Evolutionary conservation across 2,113 vertebrate species (phyloP).

Genomic region (Cheirogaleus medius): DNA sequence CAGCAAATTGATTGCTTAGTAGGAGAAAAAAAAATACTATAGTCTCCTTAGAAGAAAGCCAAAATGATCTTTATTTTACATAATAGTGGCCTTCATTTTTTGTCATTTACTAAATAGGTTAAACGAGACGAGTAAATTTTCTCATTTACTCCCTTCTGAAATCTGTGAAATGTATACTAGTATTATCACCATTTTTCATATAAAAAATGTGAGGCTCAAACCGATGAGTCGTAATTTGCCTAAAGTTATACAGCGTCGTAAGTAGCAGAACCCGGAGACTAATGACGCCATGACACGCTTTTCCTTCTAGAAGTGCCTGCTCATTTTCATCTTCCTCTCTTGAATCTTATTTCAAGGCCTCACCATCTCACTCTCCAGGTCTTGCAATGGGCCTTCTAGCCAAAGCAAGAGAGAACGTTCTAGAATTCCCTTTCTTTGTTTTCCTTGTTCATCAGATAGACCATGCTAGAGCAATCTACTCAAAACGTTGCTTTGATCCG

Average conservation of each 20-base stretch:
- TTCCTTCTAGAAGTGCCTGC: background rate
- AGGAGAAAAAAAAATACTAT: background rate
- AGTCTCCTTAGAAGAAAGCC: background rate
- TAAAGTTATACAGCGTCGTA: fast-evolving
- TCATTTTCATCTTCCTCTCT: background rate
- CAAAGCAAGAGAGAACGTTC: background rate
- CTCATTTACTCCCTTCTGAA: background rate
- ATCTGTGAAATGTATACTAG: background rate
- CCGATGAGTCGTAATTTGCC: background rate
- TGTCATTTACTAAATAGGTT: background rate
- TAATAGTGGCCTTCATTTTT: background rate
- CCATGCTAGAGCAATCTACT: background rate
- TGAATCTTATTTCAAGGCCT: background rate
- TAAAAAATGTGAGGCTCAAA: background rate
- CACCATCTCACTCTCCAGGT: background rate
- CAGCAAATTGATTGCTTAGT: background rate
- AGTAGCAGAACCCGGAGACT: background rate
- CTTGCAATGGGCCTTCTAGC: background rate
- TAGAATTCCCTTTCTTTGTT: background rate
- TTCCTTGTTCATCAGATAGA: background rate
- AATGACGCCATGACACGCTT: fast-evolving
- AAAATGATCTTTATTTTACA: constrained; percentile 19
- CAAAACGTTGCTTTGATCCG: background rate
- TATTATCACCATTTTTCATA: background rate
- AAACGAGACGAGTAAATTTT: background rate